Percentiles rank a stretch among this genome's conserved stretches.
Conservation (phyloP, 2,797 vertebrate genomes). For the Spea hammondii region DNA sequence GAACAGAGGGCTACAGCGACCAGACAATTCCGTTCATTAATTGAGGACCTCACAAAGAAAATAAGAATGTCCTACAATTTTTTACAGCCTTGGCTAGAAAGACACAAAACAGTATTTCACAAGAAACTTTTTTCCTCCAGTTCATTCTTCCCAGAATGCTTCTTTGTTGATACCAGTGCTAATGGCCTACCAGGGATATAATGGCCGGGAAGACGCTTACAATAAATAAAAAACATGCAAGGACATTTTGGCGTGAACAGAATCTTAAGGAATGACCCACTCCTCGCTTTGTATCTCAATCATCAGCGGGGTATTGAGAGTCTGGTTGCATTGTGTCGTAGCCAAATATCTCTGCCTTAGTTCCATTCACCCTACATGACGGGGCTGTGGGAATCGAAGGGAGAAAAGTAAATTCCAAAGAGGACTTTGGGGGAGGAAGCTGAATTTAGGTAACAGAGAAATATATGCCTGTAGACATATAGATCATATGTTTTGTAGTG, state of each 20-base stretch:
- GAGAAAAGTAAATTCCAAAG: constrained; percentile 1
- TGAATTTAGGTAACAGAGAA: neutral
- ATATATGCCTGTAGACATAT: neutral
- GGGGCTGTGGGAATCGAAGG: constrained; percentile 25
- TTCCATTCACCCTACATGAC: constrained; percentile 14
- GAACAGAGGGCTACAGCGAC: too few relatives aligned
- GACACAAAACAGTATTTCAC: neutral
- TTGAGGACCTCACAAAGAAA: neutral
- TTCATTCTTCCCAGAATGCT: constrained; percentile 23
- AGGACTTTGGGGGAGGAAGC: neutral
- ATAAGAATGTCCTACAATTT: constrained; percentile 4
- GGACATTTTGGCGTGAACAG: constrained; percentile 1
- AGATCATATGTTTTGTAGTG: too few relatives aligned
- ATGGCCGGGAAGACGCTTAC: constrained; percentile 9
- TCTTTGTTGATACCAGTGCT: constrained; percentile 20
- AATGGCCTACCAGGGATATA: constrained; percentile 4
- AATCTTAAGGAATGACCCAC: constrained; percentile 27
- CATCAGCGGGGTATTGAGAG: constrained; percentile 34
- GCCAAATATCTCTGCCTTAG: constrained; percentile 4
- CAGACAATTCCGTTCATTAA: neutral
- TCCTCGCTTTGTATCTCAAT: constrained; percentile 6
- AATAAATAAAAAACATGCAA: constrained; percentile 8
- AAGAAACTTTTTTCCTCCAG: neutral
- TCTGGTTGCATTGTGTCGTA: constrained; percentile 6
- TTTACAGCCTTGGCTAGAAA: constrained; percentile 7